A percentile compares a stretch with the other conserved stretches of the same genome.
phyloP scores from a whole-genome alignment of 1,140 invertebrate species.

The Diachasmimorpha longicaudata region DNA sequence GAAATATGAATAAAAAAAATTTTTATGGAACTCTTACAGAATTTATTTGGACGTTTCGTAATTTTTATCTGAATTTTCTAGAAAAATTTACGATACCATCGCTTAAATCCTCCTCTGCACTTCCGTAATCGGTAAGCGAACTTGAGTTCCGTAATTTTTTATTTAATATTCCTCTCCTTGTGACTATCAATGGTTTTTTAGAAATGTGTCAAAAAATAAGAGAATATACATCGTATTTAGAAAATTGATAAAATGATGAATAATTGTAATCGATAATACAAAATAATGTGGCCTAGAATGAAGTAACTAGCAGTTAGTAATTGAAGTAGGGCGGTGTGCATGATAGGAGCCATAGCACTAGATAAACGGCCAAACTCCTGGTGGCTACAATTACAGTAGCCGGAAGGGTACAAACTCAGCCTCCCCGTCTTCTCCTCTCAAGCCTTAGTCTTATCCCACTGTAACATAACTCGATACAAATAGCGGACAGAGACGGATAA shows the following conservation, averaged over 20 bases:
- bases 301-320: neutral
- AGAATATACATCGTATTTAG: no score
- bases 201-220: no score
- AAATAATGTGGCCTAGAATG: neutral
- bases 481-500: conserved; percentile 49
- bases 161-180: no score
- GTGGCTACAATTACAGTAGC: conserved; percentile 44
- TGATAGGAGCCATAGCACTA: neutral
- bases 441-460: neutral
- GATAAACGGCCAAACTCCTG: neutral
- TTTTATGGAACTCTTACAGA: no score
- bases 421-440: neutral
- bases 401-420: conserved; percentile 45
- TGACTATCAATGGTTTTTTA: no score
- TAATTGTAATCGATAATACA: neutral
- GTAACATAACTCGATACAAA: conserved; percentile 8
- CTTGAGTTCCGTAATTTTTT: no score
- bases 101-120: no score
- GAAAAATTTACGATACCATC: no score
- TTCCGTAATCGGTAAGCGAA: no score
- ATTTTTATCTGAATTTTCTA: no score
- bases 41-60: no score
- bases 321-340: neutral
- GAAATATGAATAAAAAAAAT: no score
- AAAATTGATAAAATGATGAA: neutral